Evolutionary conservation across 2,113 vertebrate species (phyloP).

Genomic region (Passerina amoena): DNA sequence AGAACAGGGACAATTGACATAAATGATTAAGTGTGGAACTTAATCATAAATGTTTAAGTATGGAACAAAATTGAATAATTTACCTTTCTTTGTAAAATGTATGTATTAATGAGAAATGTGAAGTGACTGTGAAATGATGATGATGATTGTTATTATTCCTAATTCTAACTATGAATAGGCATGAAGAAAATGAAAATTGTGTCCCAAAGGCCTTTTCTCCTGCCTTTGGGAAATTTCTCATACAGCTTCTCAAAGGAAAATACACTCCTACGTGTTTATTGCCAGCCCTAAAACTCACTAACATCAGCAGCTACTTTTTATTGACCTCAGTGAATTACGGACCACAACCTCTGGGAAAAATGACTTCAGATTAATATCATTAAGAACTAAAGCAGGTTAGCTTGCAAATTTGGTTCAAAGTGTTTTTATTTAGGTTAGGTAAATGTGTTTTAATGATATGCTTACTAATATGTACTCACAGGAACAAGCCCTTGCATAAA

Average conservation of each 20-base stretch:
- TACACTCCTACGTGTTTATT: not conserved
- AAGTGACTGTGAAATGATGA: not conserved
- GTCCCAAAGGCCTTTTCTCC: not conserved
- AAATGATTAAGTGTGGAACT: not conserved
- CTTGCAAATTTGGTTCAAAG: slow-evolving; percentile 31
- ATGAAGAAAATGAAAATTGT: not conserved
- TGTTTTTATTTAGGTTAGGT: slow-evolving; percentile 40
- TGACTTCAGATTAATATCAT: not conserved
- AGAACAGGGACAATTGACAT: not conserved
- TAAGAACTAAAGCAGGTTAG: not conserved
- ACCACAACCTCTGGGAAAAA: not conserved
- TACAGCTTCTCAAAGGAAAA: not conserved
- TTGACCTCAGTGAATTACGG: slow-evolving; percentile 5
- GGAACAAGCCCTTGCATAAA: not conserved
- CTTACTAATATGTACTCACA: not conserved
- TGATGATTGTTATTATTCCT: not conserved
- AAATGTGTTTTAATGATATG: not conserved
- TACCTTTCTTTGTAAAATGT: not conserved
- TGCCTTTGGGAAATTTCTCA: not conserved
- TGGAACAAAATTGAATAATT: not conserved
- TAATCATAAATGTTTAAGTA: not conserved
- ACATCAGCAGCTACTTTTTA: not conserved
- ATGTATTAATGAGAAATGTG: not conserved
- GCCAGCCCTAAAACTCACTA: not conserved
- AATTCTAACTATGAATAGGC: not conserved